phyloP scores from a whole-genome alignment of 2,797 vertebrate species.

The Scomberomorus guttatus region DNA sequence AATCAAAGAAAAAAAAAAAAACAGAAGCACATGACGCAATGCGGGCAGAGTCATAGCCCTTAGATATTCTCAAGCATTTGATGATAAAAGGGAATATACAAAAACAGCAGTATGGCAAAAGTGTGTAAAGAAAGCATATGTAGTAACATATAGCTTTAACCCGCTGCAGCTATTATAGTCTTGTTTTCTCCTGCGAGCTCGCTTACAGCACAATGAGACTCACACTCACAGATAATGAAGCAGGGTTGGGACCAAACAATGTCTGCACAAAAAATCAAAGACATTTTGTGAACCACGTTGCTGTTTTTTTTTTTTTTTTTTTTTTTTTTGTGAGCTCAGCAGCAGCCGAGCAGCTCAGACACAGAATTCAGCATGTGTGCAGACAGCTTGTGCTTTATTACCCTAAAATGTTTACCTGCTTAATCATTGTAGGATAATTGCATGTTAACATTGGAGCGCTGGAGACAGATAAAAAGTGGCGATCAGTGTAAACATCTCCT shows the following conservation, averaged over 20 bases:
- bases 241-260: slow-evolving; percentile 52
- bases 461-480: slow-evolving; percentile 50
- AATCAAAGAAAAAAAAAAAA: slow-evolving; percentile 65
- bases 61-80: slow-evolving; percentile 79
- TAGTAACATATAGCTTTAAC: slow-evolving; percentile 52
- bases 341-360: slow-evolving; percentile 45
- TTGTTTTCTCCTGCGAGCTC: slow-evolving; percentile 47
- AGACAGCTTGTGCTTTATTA: slow-evolving; percentile 57
- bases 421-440: slow-evolving; percentile 65
- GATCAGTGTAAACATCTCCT: slow-evolving; percentile 47
- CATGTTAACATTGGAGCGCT: slow-evolving; percentile 51
- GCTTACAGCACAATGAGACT: slow-evolving; percentile 54
- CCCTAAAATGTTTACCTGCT: slow-evolving; percentile 64
- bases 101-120: slow-evolving; percentile 60
- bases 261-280: slow-evolving; percentile 65
- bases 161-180: slow-evolving; percentile 24
- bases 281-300: slow-evolving; percentile 9
- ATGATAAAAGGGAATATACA: slow-evolving; percentile 80
- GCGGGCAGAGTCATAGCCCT: slow-evolving; percentile 78
- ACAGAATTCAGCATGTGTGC: slow-evolving; percentile 7
- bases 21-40: slow-evolving; percentile 79
- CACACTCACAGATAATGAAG: slow-evolving; percentile 62
- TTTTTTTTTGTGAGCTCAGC: slow-evolving; percentile 7
- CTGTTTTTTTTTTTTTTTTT: background rate
- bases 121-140: slow-evolving; percentile 39